Conservation (phyloP, 2,113 vertebrate species). For the Perca schrenkii region DNA sequence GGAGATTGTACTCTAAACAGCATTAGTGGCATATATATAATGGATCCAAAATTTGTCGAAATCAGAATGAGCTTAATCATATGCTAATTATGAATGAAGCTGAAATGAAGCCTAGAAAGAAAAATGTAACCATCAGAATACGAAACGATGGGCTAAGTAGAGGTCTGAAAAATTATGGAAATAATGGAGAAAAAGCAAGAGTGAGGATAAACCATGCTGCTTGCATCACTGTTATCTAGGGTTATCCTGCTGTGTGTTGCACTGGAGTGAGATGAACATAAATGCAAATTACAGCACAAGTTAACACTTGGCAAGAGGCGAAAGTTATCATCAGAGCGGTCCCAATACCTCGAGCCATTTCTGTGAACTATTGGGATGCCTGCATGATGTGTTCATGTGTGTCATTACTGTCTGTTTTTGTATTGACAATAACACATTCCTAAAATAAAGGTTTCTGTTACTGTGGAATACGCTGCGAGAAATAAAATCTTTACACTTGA, state of each 20-base stretch:
- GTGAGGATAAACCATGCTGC: slow-evolving; percentile 10
- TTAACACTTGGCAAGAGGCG: slow-evolving; percentile 22
- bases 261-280: background rate
- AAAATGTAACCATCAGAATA: background rate
- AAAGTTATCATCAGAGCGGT: background rate
- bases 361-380: slow-evolving; percentile 42
- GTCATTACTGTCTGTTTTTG: slow-evolving; percentile 62
- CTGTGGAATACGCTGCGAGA: slow-evolving; percentile 32
- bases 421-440: slow-evolving; percentile 56
- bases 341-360: slow-evolving; percentile 42
- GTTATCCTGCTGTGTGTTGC: slow-evolving; percentile 40
- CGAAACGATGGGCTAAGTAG: background rate
- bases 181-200: background rate
- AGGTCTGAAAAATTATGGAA: background rate
- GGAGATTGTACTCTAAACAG: slow-evolving; percentile 8
- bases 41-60: background rate
- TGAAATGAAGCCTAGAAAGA: background rate
- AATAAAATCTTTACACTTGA: slow-evolving; percentile 72
- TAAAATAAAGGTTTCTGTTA: slow-evolving; percentile 39
- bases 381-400: slow-evolving; percentile 49
- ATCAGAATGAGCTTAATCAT: background rate
- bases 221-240: slow-evolving; percentile 26
- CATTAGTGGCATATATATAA: background rate
- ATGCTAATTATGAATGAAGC: slow-evolving; percentile 15
- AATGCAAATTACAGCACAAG: slow-evolving; percentile 14